These are phyloP conservation scores for Xestia ashworthii DNA, from an alignment of 2,888 invertebrate species.

Conservation along the genomic window DNA sequence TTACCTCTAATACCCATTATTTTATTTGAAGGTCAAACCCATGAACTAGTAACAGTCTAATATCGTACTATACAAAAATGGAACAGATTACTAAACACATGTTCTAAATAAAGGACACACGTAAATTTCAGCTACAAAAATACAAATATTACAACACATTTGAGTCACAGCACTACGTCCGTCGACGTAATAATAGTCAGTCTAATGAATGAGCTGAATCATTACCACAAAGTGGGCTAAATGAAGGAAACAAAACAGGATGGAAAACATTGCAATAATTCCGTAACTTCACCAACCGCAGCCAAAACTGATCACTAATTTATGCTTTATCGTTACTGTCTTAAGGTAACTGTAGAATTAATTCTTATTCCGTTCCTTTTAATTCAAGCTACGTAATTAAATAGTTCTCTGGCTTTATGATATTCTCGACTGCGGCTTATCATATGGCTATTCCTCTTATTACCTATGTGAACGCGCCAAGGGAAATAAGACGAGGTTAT, in stretches of 20 bases:
- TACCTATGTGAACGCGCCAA: conserved; percentile 12
- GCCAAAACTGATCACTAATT: conserved; percentile 40
- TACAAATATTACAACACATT: conserved; percentile 56
- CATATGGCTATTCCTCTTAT: conserved; percentile 16
- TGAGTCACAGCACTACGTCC: conserved; percentile 49
- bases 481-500: conserved; percentile 34
- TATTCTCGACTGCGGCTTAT: conserved; percentile 7
- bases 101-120: conserved; percentile 22
- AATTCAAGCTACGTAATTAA: not conserved
- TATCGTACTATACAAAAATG: not conserved
- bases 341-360: conserved; percentile 40
- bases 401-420: not conserved
- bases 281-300: conserved; percentile 40
- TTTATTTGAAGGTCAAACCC: not conserved
- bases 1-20: conserved; percentile 1
- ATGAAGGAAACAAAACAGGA: conserved; percentile 74
- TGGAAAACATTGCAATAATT: conserved; percentile 67
- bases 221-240: conserved; percentile 73
- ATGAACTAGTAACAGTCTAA: not conserved
- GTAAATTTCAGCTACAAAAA: conserved; percentile 41
- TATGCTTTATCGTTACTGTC: conserved; percentile 34
- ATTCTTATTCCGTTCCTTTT: not conserved
- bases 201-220: conserved; percentile 78
- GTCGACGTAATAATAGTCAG: conserved; percentile 67
- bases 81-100: conserved; percentile 1